These are phyloP conservation scores for Cheilosia vulpina DNA, from an alignment of 2,888 invertebrate species.

Conservation along the genomic window DNA sequence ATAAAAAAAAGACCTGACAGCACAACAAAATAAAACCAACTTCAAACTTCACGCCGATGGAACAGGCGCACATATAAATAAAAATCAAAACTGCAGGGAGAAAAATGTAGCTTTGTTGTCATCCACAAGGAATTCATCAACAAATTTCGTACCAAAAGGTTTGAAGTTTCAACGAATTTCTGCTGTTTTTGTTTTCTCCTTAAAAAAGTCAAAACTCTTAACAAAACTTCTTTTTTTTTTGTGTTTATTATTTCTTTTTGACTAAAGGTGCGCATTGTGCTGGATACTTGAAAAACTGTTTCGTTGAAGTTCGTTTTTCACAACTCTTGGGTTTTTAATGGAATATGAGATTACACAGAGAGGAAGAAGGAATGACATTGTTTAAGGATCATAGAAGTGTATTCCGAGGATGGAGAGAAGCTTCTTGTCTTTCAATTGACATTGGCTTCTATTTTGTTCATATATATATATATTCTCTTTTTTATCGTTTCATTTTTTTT, in stretches of 20 bases:
- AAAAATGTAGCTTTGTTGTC: constrained; percentile 38
- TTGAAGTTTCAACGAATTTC: constrained; percentile 45
- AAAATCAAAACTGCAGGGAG: constrained; percentile 28
- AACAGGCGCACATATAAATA: constrained; percentile 37
- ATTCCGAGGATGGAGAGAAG: constrained; percentile 43
- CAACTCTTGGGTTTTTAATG: constrained; percentile 55
- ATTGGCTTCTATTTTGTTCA: constrained; percentile 66
- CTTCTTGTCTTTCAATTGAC: constrained; percentile 71
- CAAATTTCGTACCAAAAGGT: constrained; percentile 29
- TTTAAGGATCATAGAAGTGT: constrained; percentile 40
- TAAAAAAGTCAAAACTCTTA: constrained; percentile 43
- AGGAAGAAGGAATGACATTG: constrained; percentile 41
- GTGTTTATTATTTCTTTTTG: constrained; percentile 4
- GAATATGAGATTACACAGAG: constrained; percentile 58
- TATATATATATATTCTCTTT: too few relatives aligned
- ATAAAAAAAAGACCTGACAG: constrained; percentile 9
- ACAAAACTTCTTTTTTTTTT: constrained; percentile 9
- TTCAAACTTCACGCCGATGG: constrained; percentile 35
- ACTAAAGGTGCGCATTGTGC: constrained; percentile 58
- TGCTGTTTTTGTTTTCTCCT: constrained; percentile 2
- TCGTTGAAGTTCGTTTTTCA: constrained; percentile 47
- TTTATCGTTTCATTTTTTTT: constrained; percentile 21
- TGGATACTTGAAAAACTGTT: constrained; percentile 50
- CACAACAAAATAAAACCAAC: background rate
- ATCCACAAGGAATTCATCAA: constrained; percentile 44